Evolutionary conservation across 2,797 vertebrate genomes (phyloP).

Genomic region (Rhinogobio ventralis): DNA sequence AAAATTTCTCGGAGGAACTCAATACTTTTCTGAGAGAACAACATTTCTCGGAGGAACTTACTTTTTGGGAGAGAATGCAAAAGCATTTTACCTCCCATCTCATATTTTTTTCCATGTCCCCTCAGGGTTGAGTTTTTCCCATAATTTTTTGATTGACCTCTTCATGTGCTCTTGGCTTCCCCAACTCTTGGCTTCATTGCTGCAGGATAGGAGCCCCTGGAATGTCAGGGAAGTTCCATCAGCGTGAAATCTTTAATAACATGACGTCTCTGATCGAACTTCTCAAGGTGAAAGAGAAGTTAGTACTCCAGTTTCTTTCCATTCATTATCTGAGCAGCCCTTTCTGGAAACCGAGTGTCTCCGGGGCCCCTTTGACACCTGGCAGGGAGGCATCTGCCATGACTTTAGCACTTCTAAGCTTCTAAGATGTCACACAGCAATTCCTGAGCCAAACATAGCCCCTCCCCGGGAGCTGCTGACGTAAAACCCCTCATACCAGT

Average conservation of each 20-base stretch:
- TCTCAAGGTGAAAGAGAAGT: constrained; percentile 46
- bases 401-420: constrained; percentile 74
- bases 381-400: constrained; percentile 64
- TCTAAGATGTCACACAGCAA: constrained; percentile 80
- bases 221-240: constrained; percentile 9
- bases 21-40: not conserved
- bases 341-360: constrained; percentile 56
- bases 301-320: constrained; percentile 50
- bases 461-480: constrained; percentile 76
- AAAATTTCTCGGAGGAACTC: not conserved
- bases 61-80: not conserved
- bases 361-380: constrained; percentile 72
- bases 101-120: no score
- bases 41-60: not conserved
- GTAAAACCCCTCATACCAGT: constrained; percentile 66
- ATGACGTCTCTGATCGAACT: constrained; percentile 4
- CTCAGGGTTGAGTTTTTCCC: no score
- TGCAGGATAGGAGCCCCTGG: not conserved
- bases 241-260: constrained; percentile 1
- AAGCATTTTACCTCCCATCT: not conserved
- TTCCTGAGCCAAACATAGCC: constrained; percentile 69
- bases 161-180: not conserved
- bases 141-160: not conserved
- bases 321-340: constrained; percentile 48
- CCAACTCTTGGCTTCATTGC: not conserved